Percentiles rank a stretch among this genome's conserved stretches.
Conservation (phyloP, 1,140 invertebrate genomes). For the Holotrichia oblita region DNA sequence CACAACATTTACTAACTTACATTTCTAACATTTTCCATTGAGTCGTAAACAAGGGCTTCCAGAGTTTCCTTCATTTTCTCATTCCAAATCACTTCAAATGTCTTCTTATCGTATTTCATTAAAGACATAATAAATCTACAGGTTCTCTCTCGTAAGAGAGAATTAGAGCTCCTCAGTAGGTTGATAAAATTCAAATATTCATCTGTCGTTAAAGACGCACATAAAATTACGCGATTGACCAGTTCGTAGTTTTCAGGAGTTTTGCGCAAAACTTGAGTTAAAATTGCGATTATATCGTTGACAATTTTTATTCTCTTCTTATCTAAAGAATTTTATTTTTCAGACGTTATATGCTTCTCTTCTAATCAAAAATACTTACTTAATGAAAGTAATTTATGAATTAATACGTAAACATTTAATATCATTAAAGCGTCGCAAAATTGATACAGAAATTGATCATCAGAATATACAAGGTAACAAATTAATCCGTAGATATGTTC, state of each 20-base stretch:
- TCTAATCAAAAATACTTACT: constrained; percentile 60
- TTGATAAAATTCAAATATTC: constrained; percentile 66
- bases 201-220: constrained; percentile 49
- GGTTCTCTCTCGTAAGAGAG: constrained; percentile 68
- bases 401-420: constrained; percentile 67
- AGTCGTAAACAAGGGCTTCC: constrained; percentile 65
- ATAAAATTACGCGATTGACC: constrained; percentile 75
- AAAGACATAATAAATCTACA: constrained; percentile 75
- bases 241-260: constrained; percentile 78
- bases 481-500: constrained; percentile 75
- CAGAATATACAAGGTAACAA: constrained; percentile 74
- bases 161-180: constrained; percentile 70
- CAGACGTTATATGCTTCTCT: background rate
- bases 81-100: constrained; percentile 73
- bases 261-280: constrained; percentile 78
- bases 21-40: constrained; percentile 63
- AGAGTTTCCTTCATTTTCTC: constrained; percentile 64
- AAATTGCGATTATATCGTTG: constrained; percentile 74
- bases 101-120: constrained; percentile 69
- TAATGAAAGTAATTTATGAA: constrained; percentile 65
- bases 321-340: constrained; percentile 61
- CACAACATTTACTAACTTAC: constrained; percentile 59
- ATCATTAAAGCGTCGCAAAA: constrained; percentile 81
- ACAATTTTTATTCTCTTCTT: constrained; percentile 68
- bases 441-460: constrained; percentile 76